A percentile compares a stretch with the other conserved stretches of the same genome.
phyloP scores from a whole-genome alignment of 53 echinoderm and acorn worm species.

The Zoroaster sp. region DNA sequence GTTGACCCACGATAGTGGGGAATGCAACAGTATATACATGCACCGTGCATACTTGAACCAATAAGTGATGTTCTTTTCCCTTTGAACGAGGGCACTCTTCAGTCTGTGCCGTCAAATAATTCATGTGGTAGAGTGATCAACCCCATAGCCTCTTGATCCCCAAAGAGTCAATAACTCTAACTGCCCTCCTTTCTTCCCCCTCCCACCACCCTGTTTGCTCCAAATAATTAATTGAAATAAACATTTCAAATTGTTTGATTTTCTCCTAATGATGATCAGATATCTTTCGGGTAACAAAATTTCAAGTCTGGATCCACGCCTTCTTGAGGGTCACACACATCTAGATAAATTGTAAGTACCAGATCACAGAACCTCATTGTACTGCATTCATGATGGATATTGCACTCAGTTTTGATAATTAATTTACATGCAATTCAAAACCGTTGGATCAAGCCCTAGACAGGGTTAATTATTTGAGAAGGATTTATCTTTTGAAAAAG shows the following conservation, averaged over 20 bases:
- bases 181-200: too few relatives aligned
- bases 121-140: neutral
- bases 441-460: too few relatives aligned
- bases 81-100: too few relatives aligned
- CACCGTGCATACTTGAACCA: too few relatives aligned
- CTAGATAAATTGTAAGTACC: conserved; percentile 29
- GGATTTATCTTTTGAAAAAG: neutral
- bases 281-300: conserved; percentile 20
- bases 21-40: too few relatives aligned
- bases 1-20: too few relatives aligned
- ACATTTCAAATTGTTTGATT: neutral
- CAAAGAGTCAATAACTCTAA: neutral
- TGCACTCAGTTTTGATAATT: neutral
- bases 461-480: neutral
- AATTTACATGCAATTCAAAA: neutral
- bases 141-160: too few relatives aligned
- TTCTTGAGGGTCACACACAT: neutral
- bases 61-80: too few relatives aligned
- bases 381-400: neutral
- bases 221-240: neutral
- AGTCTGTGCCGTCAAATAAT: neutral
- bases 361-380: neutral
- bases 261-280: neutral
- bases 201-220: too few relatives aligned
- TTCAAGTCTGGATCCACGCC: conserved; percentile 20